Percentiles rank a stretch among this genome's conserved stretches.
Conservation (phyloP, 2,797 vertebrate genomes). For the Amblyopsis hoosieri region DNA sequence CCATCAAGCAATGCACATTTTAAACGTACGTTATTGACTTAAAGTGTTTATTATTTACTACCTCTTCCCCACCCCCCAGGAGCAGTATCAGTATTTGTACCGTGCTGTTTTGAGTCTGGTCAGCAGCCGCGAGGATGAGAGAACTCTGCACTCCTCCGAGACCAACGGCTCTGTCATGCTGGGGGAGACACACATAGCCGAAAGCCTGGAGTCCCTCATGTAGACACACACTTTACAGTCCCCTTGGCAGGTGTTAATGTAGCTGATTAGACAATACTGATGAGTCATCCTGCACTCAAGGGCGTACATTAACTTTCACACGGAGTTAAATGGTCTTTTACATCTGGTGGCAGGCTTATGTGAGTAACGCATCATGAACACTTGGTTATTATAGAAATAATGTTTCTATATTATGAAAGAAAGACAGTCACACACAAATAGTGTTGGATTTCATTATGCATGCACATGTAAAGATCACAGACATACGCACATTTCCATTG, state of each 20-base stretch:
- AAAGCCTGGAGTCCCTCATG: constrained; percentile 97
- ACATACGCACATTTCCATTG: no score
- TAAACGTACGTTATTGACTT: no score
- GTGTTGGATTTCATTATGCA: no score
- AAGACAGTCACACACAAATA: no score
- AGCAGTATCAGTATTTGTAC: constrained; percentile 96
- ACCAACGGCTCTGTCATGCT: constrained; percentile 88
- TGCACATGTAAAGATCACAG: no score
- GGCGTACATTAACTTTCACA: neutral
- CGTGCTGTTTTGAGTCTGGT: constrained; percentile 93
- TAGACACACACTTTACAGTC: constrained; percentile 59
- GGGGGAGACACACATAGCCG: constrained; percentile 81
- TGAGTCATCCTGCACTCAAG: neutral
- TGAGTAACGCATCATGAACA: no score
- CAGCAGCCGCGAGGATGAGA: constrained; percentile 92
- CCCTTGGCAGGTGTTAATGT: neutral
- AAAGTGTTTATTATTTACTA: no score
- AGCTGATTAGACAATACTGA: neutral
- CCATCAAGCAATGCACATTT: no score
- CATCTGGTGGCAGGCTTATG: neutral
- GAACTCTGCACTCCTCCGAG: constrained; percentile 85
- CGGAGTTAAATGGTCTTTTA: neutral
- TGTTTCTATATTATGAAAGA: no score
- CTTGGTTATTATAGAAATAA: no score
- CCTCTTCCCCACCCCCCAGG: constrained; percentile 65